Evolutionary conservation across 2,113 vertebrate species (phyloP).

Genomic region (Corvus hawaiiensis): DNA sequence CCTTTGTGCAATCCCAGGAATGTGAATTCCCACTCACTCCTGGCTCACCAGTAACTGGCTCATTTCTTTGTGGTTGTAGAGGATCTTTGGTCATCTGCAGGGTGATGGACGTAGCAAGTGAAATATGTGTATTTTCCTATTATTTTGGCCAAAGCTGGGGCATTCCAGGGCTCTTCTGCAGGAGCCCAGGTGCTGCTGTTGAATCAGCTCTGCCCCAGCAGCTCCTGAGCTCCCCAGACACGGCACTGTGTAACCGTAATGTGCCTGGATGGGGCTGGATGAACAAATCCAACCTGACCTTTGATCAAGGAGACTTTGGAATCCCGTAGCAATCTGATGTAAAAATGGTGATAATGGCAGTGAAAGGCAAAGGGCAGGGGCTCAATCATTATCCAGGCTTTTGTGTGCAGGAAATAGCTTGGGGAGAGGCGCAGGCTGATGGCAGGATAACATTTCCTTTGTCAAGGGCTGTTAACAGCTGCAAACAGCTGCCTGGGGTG

Average conservation of each 20-base stretch:
- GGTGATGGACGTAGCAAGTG: not conserved
- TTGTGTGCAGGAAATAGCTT: not conserved
- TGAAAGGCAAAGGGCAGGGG: not conserved
- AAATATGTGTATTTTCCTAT: accelerated
- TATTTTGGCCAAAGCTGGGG: not conserved
- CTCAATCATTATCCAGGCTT: not conserved
- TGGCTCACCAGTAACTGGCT: not conserved
- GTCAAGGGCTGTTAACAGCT: not conserved
- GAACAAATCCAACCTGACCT: not conserved
- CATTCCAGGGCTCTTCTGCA: not conserved
- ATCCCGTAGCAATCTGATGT: not conserved
- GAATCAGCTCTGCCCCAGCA: not conserved
- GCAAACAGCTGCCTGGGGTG: not conserved
- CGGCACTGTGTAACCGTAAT: accelerated
- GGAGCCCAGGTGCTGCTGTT: not conserved
- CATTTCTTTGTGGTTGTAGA: not conserved
- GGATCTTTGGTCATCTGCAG: not conserved
- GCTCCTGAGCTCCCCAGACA: not conserved
- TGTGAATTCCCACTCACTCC: not conserved
- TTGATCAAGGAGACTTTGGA: slow-evolving; percentile 10
- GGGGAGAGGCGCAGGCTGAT: not conserved
- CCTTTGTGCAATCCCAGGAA: not conserved
- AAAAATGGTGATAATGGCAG: not conserved
- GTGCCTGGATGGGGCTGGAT: not conserved
- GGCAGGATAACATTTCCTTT: not conserved